phyloP scores from a whole-genome alignment of 2,888 invertebrate genomes.

The Neoascia interrupta region DNA sequence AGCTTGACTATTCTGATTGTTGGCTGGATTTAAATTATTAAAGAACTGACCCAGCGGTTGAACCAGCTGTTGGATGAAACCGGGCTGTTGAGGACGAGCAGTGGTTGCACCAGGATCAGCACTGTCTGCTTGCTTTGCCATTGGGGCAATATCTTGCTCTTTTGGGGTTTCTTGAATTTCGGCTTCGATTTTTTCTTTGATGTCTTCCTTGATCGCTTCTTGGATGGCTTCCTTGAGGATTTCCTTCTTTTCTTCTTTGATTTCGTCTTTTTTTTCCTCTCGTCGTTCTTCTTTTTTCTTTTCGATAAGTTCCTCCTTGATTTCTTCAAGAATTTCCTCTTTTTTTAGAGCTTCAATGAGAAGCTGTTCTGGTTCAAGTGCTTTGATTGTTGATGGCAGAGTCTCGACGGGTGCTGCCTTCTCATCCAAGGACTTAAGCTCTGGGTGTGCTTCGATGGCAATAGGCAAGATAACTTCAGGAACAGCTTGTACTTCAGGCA shows the following conservation, averaged over 20 bases:
- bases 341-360: not conserved
- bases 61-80: conserved; percentile 59
- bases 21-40: conserved; percentile 59
- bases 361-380: conserved; percentile 3
- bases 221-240: conserved; percentile 28
- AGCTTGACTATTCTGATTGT: conserved; percentile 55
- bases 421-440: conserved; percentile 35
- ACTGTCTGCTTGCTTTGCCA: conserved; percentile 48
- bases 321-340: not conserved
- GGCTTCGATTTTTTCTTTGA: conserved; percentile 22
- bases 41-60: conserved; percentile 76
- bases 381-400: conserved; percentile 15
- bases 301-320: conserved; percentile 11
- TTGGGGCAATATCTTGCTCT: conserved; percentile 30
- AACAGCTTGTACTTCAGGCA: conserved; percentile 9
- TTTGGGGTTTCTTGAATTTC: not conserved
- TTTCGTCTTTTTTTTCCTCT: conserved; percentile 23
- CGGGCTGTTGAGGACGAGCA: conserved; percentile 55
- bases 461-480: conserved; percentile 15
- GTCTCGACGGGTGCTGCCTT: conserved; percentile 5
- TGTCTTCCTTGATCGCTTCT: conserved; percentile 36
- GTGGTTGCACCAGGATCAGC: conserved; percentile 53
- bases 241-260: conserved; percentile 45
- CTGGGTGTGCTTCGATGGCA: conserved; percentile 11
- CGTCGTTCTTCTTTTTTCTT: conserved; percentile 29